Base-by-base conservation (phyloP, 2,797 vertebrate genomes). In the Crenuchus spilurus region DNA sequence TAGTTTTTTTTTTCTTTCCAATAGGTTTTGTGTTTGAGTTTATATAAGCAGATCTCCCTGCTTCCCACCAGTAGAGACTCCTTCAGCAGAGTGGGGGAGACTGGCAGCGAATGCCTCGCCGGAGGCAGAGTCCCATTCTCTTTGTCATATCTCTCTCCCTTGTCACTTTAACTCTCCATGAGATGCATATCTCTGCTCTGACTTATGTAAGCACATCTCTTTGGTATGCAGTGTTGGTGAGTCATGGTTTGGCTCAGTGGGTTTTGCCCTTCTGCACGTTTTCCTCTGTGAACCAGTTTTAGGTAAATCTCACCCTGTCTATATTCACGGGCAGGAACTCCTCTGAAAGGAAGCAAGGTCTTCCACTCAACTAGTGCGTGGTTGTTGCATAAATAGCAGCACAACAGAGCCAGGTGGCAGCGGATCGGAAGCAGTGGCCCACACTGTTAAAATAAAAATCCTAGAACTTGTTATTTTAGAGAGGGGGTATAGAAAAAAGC, bases 111-210 rank as follows among this genome's bases (percentile, higher is more conserved):
- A 63, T 35, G 37, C 52, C 55, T 78, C 39, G 61, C 80, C 75
- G 71, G 80, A 86, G 86, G 88, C 86, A 72, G 46, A 83, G 82
- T 83, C 83, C 85, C 79, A 68, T 85, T 81, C 80, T 87, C 80
- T 84, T 84, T 87, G 86, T 90, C 86, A 82, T 83, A 78, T 78
- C 70, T 67, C 57, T 61, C 80, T 83, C 77, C 61, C 76, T 69
- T 83, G 85, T 90, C 86, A 85, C 76, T 76, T 81, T 84, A 82
- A 51, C 77, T 81, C 70, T 75, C 71, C 63, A 78, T 74, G 84
- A 88, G 82, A 82, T 41, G 48, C 58, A 76, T 80, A 80, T 86
- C 84, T 78, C 77, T 81, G 79, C 66, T 63, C 64, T 64, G 70
- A 60, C 82, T 88, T 89, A 86, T 76, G 79, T 84, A 88, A 90